These are phyloP conservation scores for Dastarcus helophoroides DNA, from an alignment of 2,888 invertebrate genomes.

Conservation along the genomic window DNA sequence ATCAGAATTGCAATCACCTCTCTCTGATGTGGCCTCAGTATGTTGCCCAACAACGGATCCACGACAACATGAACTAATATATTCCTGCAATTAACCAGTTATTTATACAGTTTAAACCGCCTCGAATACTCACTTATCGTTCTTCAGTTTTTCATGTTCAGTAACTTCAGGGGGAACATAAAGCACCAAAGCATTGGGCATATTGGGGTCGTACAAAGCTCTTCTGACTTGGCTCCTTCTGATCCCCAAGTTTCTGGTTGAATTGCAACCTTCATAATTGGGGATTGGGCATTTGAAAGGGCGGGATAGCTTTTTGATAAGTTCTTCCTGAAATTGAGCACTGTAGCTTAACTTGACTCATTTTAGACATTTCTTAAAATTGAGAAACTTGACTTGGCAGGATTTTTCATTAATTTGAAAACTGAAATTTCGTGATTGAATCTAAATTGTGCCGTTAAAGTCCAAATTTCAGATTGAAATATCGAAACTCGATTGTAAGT, in stretches of 20 bases:
- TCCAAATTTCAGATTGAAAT: too few relatives aligned
- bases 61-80: conserved; percentile 90
- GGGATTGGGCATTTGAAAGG: conserved; percentile 91
- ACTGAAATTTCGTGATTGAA: conserved; percentile 17
- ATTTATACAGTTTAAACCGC: conserved; percentile 2
- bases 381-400: too few relatives aligned
- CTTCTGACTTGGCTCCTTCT: conserved; percentile 49
- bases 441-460: too few relatives aligned
- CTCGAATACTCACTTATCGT: conserved; percentile 38
- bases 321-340: conserved; percentile 54
- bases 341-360: neutral
- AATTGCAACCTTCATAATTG: conserved; percentile 66
- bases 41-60: conserved; percentile 81
- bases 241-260: conserved; percentile 70
- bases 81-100: conserved; percentile 34
- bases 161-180: conserved; percentile 73
- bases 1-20: conserved; percentile 44
- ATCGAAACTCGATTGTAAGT: too few relatives aligned
- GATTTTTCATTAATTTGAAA: neutral
- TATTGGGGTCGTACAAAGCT: conserved; percentile 83
- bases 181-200: conserved; percentile 82
- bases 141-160: conserved; percentile 79
- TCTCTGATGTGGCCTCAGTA: conserved; percentile 92
- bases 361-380: too few relatives aligned
- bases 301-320: conserved; percentile 68